phyloP scores from a whole-genome alignment of 1,140 invertebrate species.

The Achatina immaculata region DNA sequence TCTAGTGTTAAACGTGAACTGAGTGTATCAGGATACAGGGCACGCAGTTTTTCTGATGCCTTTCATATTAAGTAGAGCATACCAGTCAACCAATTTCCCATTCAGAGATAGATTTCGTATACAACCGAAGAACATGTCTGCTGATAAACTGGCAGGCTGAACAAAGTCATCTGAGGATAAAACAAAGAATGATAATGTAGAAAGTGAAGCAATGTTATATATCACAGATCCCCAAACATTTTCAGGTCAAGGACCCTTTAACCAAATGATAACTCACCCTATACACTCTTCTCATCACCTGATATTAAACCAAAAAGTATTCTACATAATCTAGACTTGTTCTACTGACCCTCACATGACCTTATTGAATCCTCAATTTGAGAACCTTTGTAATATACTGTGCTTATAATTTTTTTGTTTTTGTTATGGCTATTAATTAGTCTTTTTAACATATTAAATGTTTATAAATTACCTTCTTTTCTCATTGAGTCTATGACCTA shows the following conservation, averaged over 20 bases:
- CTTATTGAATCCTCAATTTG: no score
- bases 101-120: constrained; percentile 86
- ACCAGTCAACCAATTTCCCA: constrained; percentile 80
- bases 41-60: constrained; percentile 50
- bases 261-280: no score
- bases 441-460: no score
- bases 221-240: neutral
- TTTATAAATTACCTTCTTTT: no score
- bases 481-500: neutral
- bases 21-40: constrained; percentile 31
- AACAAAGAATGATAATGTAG: constrained; percentile 20
- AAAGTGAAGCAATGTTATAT: neutral
- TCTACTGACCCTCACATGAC: no score
- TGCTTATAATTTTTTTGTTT: no score
- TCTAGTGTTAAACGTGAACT: neutral
- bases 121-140: constrained; percentile 89
- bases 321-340: no score
- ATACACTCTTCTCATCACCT: no score
- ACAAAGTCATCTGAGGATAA: constrained; percentile 76
- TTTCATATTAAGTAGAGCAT: constrained; percentile 39
- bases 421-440: no score
- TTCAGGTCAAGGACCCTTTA: no score
- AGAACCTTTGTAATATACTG: no score
- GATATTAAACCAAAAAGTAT: no score
- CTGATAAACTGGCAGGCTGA: constrained; percentile 77